These are phyloP conservation scores for Zaprionus camerounensis DNA, from an alignment of 1,140 invertebrate genomes.

Conservation along the genomic window DNA sequence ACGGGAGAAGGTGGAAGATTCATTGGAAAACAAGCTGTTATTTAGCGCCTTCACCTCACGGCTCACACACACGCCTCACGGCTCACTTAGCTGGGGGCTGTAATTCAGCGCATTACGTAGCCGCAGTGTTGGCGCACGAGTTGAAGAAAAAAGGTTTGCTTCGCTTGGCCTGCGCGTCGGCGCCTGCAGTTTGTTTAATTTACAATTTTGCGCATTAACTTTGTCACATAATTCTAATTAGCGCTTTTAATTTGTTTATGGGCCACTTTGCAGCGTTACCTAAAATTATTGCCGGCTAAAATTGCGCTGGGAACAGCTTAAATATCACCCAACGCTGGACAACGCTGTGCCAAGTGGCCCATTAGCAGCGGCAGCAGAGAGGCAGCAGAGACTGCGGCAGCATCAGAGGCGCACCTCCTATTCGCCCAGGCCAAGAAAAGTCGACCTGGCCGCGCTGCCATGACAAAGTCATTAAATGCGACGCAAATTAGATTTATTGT, in stretches of 20 bases:
- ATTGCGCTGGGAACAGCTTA: conserved; percentile 73
- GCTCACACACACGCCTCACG: not conserved
- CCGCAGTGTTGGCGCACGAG: conserved; percentile 44
- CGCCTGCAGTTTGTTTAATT: conserved; percentile 72
- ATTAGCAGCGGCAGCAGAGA: conserved; percentile 47
- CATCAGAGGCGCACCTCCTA: not conserved
- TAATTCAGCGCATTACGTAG: conserved; percentile 25
- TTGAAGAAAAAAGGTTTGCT: conserved; percentile 19
- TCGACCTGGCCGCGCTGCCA: conserved; percentile 42
- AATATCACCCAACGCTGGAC: conserved; percentile 60
- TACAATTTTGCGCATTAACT: conserved; percentile 81
- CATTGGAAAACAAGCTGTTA: conserved; percentile 4
- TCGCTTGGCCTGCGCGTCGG: conserved; percentile 6
- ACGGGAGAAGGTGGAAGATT: not conserved
- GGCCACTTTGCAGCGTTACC: conserved; percentile 75
- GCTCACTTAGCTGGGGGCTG: conserved; percentile 6
- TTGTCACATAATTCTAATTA: conserved; percentile 83
- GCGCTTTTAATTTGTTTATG: conserved; percentile 82
- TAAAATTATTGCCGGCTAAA: conserved; percentile 78
- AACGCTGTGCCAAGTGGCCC: conserved; percentile 59
- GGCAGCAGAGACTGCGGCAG: not conserved
- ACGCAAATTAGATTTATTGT: conserved; percentile 84
- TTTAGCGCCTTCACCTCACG: not conserved
- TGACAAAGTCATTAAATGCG: conserved; percentile 84
- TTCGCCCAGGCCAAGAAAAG: conserved; percentile 24